Percentiles rank a stretch among this genome's conserved stretches.
Conservation (phyloP, 2,888 invertebrate species). For the Clivina fossor region DNA sequence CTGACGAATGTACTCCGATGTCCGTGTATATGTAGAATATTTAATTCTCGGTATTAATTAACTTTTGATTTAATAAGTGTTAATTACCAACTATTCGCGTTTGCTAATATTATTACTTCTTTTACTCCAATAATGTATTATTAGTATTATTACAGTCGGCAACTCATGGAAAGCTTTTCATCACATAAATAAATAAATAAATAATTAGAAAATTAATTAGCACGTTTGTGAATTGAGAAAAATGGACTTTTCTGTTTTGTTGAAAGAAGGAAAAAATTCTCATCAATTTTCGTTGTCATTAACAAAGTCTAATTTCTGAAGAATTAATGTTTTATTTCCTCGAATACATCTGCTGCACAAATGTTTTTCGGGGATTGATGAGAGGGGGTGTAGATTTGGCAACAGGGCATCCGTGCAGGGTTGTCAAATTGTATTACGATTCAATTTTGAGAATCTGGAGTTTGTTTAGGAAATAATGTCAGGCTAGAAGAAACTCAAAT, state of each 20-base stretch:
- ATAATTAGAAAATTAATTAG: constrained; percentile 3
- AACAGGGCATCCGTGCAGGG: too few species aligned
- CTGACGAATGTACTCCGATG: not conserved
- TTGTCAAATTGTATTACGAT: too few species aligned
- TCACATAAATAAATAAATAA: too few species aligned
- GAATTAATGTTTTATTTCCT: constrained; percentile 20
- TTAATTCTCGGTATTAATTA: constrained; percentile 1
- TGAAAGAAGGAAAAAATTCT: constrained; percentile 15
- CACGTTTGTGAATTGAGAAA: constrained; percentile 3
- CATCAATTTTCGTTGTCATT: too few species aligned
- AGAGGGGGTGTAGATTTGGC: not conserved
- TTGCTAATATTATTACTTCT: too few species aligned
- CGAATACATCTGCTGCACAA: constrained; percentile 4
- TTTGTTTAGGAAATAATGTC: too few species aligned
- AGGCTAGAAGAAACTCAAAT: too few species aligned
- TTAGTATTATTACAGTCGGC: too few species aligned
- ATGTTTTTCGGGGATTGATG: not conserved
- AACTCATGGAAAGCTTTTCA: too few species aligned
- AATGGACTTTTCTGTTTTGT: too few species aligned
- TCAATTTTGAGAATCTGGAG: too few species aligned
- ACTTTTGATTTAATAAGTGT: constrained; percentile 1
- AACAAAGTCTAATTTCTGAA: constrained; percentile 9
- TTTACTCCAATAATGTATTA: too few species aligned
- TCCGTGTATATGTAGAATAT: not conserved
- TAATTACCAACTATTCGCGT: constrained; percentile 2